A percentile compares a stretch with the other conserved stretches of the same genome.
Conservation (phyloP, 2,888 invertebrate genomes). For the Muschampia staudingeri region DNA sequence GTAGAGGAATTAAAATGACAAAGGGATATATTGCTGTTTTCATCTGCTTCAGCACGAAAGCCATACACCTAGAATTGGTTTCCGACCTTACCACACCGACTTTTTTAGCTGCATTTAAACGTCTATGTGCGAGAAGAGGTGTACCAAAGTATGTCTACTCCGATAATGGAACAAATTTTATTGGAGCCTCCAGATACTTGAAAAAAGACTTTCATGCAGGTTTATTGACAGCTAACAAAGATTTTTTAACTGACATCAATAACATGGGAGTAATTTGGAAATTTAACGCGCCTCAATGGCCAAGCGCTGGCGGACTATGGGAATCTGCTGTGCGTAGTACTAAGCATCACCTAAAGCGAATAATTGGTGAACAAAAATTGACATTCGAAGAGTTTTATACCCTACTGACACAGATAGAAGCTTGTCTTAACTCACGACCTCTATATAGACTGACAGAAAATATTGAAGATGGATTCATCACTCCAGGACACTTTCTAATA, state of each 20-base stretch:
- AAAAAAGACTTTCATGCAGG: not conserved
- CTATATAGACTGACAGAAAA: not conserved
- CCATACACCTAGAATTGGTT: constrained; percentile 53
- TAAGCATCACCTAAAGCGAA: not conserved
- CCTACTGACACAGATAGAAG: constrained; percentile 4
- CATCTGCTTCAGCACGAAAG: constrained; percentile 29
- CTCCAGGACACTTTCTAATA: not conserved
- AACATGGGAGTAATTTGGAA: not conserved
- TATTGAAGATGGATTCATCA: not conserved
- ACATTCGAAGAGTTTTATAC: constrained; percentile 20
- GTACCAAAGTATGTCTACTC: constrained; percentile 35
- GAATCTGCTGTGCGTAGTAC: not conserved
- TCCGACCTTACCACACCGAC: constrained; percentile 49
- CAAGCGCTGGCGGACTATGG: constrained; percentile 16
- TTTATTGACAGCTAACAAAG: not conserved
- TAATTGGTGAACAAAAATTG: constrained; percentile 1
- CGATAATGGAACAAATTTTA: not conserved
- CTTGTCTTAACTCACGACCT: constrained; percentile 10
- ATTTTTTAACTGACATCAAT: not conserved
- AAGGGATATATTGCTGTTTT: constrained; percentile 32
- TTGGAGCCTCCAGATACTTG: not conserved
- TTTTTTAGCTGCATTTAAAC: constrained; percentile 59
- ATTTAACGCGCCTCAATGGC: constrained; percentile 5
- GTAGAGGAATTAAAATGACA: constrained; percentile 38
- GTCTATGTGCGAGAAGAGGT: constrained; percentile 58